phyloP scores from a whole-genome alignment of 2,888 invertebrate genomes.

The Micropterix aruncella region DNA sequence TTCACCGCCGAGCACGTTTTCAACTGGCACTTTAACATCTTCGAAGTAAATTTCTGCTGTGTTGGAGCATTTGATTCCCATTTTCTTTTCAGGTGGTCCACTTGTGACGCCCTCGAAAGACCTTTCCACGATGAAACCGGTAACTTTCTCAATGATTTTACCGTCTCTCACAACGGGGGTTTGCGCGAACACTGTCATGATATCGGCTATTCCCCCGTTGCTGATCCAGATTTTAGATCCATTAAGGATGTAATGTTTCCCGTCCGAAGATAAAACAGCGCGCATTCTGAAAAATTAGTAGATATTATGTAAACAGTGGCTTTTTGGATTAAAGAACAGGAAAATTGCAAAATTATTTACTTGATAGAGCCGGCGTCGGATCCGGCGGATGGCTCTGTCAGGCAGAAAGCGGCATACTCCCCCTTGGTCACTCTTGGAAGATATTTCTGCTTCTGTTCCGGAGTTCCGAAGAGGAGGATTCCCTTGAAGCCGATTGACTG shows the following conservation, averaged over 20 bases:
- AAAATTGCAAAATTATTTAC: constrained; percentile 15
- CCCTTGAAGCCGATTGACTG: constrained; percentile 95
- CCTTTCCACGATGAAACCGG: constrained; percentile 94
- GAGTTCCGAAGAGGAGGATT: constrained; percentile 78
- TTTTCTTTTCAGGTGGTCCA: constrained; percentile 94
- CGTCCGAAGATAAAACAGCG: constrained; percentile 76
- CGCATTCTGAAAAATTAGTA: constrained; percentile 38
- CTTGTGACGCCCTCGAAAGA: constrained; percentile 84
- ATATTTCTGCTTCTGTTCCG: constrained; percentile 84
- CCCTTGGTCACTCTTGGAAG: constrained; percentile 77
- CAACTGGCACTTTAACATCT: constrained; percentile 79
- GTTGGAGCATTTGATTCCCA: constrained; percentile 97
- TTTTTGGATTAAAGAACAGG: constrained; percentile 1
- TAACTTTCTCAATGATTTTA: constrained; percentile 58
- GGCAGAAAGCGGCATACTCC: constrained; percentile 83
- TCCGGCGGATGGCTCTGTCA: constrained; percentile 91
- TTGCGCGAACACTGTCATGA: constrained; percentile 97
- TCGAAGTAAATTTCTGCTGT: constrained; percentile 89
- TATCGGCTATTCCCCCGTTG: constrained; percentile 89
- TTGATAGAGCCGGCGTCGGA: constrained; percentile 87
- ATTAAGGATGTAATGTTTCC: constrained; percentile 84
- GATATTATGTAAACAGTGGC: too few species aligned
- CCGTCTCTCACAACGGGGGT: constrained; percentile 57
- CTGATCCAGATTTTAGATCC: constrained; percentile 99
- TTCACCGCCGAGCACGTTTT: constrained; percentile 80